These are phyloP conservation scores for Acleris literana DNA, from an alignment of 2,888 invertebrate species.

Conservation along the genomic window DNA sequence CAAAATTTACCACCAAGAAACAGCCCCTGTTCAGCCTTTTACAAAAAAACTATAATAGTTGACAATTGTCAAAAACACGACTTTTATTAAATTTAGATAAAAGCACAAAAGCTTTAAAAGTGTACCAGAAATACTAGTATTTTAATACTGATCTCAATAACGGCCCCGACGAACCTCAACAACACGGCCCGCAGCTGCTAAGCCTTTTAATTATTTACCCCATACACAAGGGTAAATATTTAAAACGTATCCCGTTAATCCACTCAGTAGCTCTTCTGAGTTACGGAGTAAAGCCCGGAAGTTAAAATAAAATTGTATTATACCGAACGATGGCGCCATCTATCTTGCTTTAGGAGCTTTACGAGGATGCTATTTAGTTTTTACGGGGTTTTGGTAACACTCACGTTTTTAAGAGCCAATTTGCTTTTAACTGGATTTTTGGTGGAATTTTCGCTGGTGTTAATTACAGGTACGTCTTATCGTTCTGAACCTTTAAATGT, in stretches of 20 bases:
- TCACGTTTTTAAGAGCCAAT: constrained; percentile 23
- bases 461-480: background rate
- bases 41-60: no score
- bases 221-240: constrained; percentile 31
- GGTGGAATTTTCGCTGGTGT: background rate
- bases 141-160: no score
- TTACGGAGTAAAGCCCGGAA: constrained; percentile 28
- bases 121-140: no score
- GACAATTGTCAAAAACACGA: no score
- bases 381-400: constrained; percentile 33
- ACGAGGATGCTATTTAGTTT: constrained; percentile 39
- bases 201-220: constrained; percentile 29
- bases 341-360: constrained; percentile 44
- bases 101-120: no score
- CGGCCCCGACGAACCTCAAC: no score
- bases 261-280: constrained; percentile 33
- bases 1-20: no score
- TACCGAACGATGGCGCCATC: constrained; percentile 38
- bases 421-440: constrained; percentile 16
- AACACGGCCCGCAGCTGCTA: background rate
- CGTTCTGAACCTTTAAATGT: background rate
- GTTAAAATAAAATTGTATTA: constrained; percentile 38
- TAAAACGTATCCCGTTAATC: constrained; percentile 33
- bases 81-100: no score
- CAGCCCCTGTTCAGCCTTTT: no score